These are phyloP conservation scores for Cylloceria caligata DNA, from an alignment of 2,888 invertebrate species.

Conservation along the genomic window DNA sequence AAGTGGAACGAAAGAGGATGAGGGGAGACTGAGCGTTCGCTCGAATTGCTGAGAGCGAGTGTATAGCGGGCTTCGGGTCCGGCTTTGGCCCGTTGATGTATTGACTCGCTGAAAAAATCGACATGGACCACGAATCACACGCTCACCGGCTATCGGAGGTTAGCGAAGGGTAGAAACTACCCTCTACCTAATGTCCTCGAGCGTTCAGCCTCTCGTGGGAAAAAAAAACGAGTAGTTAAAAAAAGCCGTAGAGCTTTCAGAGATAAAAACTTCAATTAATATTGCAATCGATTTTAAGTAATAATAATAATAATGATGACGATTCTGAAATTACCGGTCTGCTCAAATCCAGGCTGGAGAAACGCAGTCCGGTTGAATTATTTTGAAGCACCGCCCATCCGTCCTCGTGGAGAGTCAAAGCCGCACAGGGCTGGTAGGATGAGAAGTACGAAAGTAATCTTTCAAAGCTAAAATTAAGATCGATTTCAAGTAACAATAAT, in stretches of 20 bases:
- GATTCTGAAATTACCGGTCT: not conserved
- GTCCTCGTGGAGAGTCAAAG: not conserved
- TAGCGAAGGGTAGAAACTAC: not conserved
- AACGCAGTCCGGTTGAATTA: not conserved
- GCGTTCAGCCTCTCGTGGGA: not conserved
- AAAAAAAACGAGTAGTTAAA: not conserved
- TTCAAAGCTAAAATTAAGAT: no score
- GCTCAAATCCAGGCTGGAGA: not conserved
- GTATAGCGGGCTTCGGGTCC: not conserved
- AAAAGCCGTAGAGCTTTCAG: not conserved
- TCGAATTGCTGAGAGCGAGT: constrained; percentile 26
- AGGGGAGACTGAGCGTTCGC: constrained; percentile 9
- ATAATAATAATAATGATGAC: not conserved
- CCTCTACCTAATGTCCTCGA: not conserved
- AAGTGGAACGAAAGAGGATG: constrained; percentile 61
- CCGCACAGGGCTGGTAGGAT: no score
- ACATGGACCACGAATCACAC: constrained; percentile 39
- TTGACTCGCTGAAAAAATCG: constrained; percentile 54
- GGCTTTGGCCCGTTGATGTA: constrained; percentile 51
- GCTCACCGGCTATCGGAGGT: constrained; percentile 39
- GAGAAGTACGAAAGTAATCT: no score
- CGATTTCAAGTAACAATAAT: no score
- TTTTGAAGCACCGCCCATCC: not conserved
- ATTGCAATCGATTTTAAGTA: not conserved
- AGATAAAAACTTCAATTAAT: not conserved